Evolutionary conservation across 2,113 vertebrate genomes (phyloP).

Genomic region (Manacus vitellinus): DNA sequence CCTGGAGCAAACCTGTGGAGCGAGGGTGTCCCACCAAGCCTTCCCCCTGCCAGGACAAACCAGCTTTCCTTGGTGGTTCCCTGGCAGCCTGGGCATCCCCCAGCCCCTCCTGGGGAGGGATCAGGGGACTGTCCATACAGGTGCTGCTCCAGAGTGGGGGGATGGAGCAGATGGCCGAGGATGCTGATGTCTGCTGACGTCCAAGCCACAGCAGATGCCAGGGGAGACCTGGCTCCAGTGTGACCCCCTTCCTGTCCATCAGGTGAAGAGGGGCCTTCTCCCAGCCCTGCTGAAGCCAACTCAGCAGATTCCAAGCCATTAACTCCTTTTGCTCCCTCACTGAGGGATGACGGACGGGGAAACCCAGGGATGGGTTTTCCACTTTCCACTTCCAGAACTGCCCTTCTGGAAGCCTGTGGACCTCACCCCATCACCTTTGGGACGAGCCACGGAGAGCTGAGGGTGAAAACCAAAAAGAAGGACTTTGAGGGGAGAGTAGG

Average conservation of each 20-base stretch:
- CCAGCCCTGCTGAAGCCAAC: background rate
- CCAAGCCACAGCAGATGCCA: background rate
- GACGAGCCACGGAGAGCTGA: background rate
- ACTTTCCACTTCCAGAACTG: background rate
- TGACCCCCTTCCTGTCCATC: background rate
- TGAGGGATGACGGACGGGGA: rapidly evolving
- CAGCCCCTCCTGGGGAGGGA: background rate
- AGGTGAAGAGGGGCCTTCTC: background rate
- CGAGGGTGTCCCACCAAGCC: background rate
- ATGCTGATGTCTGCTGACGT: background rate
- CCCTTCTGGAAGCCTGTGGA: background rate
- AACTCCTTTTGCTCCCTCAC: background rate
- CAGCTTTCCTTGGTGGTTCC: background rate
- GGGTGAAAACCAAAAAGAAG: background rate
- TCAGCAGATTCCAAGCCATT: background rate
- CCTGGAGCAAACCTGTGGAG: background rate
- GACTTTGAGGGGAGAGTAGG: background rate
- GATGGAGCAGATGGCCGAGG: background rate
- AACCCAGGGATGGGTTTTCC: background rate
- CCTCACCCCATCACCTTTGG: background rate
- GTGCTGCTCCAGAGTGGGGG: background rate
- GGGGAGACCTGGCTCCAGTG: background rate
- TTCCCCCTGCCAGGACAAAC: background rate
- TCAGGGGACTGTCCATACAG: background rate
- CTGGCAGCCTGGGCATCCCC: background rate